phyloP scores from a whole-genome alignment of 1,140 invertebrate genomes.

The Tribolium madens region DNA sequence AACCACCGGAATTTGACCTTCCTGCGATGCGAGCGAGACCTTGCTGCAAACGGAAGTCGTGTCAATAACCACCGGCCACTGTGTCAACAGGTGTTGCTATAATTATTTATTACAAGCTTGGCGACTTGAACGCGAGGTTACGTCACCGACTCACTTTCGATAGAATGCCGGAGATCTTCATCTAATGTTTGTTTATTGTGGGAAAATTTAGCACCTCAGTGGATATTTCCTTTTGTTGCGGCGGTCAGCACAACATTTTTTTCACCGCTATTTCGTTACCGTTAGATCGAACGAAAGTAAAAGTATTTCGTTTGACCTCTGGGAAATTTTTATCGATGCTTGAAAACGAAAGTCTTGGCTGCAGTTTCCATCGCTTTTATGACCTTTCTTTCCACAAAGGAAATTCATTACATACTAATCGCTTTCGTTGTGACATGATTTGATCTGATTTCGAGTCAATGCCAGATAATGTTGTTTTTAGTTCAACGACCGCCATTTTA shows the following conservation, averaged over 20 bases:
- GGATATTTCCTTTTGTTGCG: background rate
- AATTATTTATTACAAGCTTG: slow-evolving; percentile 14
- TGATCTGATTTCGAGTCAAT: slow-evolving; percentile 29
- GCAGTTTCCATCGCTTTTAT: background rate
- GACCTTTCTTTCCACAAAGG: background rate
- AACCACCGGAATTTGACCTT: slow-evolving; percentile 10
- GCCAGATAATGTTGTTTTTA: slow-evolving; percentile 27
- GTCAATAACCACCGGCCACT: slow-evolving; percentile 21
- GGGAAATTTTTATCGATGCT: background rate
- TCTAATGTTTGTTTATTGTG: slow-evolving; percentile 15
- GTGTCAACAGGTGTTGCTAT: slow-evolving; percentile 16
- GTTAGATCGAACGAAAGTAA: slow-evolving; percentile 22
- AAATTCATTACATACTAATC: slow-evolving; percentile 1
- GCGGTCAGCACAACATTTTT: background rate
- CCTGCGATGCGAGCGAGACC: background rate
- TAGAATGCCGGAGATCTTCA: slow-evolving; percentile 7
- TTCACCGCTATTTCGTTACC: background rate
- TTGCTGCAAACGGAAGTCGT: slow-evolving; percentile 7
- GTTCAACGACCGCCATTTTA: slow-evolving; percentile 19
- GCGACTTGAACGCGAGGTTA: slow-evolving; percentile 11
- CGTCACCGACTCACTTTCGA: slow-evolving; percentile 13
- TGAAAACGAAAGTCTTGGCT: slow-evolving; percentile 5
- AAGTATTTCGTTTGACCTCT: slow-evolving; percentile 13
- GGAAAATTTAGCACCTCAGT: slow-evolving; percentile 3
- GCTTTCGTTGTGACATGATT: slow-evolving; percentile 21